phyloP scores from a whole-genome alignment of 2,797 vertebrate species.

The Ctenosaura bakeri region DNA sequence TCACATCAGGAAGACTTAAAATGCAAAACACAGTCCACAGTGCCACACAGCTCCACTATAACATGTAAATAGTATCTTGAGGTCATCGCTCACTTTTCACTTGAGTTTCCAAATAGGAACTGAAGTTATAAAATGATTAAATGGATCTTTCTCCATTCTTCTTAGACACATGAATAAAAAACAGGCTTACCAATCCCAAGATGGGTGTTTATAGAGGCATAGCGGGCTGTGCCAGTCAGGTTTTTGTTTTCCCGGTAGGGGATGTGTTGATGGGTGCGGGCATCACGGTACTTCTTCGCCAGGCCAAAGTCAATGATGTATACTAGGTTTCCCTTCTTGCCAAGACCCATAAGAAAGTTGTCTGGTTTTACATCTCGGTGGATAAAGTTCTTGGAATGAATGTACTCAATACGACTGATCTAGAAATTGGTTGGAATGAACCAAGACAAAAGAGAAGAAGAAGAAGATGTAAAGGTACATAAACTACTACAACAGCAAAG shows the following conservation, averaged over 20 bases:
- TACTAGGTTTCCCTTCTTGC: constrained; percentile 97
- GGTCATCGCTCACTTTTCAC: background rate
- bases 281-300: constrained; percentile 96
- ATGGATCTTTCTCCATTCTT: background rate
- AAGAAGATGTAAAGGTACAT: constrained; percentile 19
- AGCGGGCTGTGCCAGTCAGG: constrained; percentile 95
- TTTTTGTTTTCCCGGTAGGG: constrained; percentile 99
- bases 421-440: constrained; percentile 60
- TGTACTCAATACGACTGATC: constrained; percentile 98
- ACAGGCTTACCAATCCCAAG: constrained; percentile 91
- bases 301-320: constrained; percentile 98
- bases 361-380: constrained; percentile 97
- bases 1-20: background rate
- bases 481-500: background rate
- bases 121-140: background rate
- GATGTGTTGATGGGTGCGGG: constrained; percentile 97
- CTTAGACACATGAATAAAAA: background rate
- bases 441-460: background rate
- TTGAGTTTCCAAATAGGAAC: background rate
- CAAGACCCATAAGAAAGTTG: constrained; percentile 97
- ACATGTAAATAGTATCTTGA: background rate
- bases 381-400: constrained; percentile 99
- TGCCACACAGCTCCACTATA: background rate
- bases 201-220: constrained; percentile 97
- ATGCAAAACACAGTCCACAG: background rate